Base-by-base conservation (phyloP, 2,113 vertebrate genomes). In the Lasiurus cinereus region DNA sequence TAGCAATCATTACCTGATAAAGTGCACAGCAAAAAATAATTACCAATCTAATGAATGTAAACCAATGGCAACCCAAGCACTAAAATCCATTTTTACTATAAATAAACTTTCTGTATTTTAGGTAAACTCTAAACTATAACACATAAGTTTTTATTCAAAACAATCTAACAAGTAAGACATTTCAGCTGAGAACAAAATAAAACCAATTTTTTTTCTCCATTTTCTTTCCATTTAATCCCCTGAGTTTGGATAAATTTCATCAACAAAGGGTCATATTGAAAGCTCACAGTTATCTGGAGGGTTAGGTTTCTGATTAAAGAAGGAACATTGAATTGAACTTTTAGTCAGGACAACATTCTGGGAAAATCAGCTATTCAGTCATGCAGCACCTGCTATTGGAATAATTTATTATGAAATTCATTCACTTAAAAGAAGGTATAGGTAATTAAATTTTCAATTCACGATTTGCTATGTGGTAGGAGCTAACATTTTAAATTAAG, bases 301-400 rank as follows among this genome's bases (percentile, higher is more conserved):
- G 84, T 96, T 46, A 36, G 12, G 24, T 89, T 72, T 96, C 78
- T 93, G 56, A 95, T 90, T 97, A 93, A 89, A 93, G 59, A 94
- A 27, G 46, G 29, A 72, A 62, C n/a, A 50, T 12, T 48, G 85
- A 50, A 13, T 12, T 48, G 85, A 50, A 13, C 91, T 92, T 88
- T 16, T 8, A 24, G 2, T 67, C 6, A 94, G 2, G 1, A 2
- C 9, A 93, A 8, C 0, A 2, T 89, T 94, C 67, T 78, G 78
- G 73, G 80, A 90, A 94, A 86, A n/a, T 12, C 9, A 59, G 52
- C 80, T 83, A 0, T 84, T 94, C 62, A n/a, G 67, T 76, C 77
- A 90, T n/a, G 43, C 80, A 92, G 31, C 22, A 69, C 67, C 76
- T 80, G 52, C 39, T 90, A 5, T 29, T 86, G 62, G 36, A 74